These are phyloP conservation scores for Syritta pipiens DNA, from an alignment of 2,888 invertebrate species.

Conservation along the genomic window DNA sequence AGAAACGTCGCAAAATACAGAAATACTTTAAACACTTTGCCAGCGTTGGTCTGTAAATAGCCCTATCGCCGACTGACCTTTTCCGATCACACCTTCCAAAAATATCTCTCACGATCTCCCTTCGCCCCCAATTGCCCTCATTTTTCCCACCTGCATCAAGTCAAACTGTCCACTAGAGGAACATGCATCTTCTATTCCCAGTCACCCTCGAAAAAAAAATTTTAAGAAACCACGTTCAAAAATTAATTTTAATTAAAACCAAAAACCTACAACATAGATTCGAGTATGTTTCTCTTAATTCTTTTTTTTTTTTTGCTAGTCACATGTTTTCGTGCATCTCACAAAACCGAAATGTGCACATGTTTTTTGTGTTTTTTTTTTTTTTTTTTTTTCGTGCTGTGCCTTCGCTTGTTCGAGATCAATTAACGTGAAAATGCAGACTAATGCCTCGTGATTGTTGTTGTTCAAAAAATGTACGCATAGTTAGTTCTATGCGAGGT, in stretches of 20 bases:
- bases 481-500: constrained; percentile 49
- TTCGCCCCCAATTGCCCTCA: no score
- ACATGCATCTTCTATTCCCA: constrained; percentile 1
- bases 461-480: constrained; percentile 63
- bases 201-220: neutral
- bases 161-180: no score
- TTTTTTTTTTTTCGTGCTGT: neutral
- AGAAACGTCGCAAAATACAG: no score
- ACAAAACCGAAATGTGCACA: constrained; percentile 30
- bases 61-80: no score
- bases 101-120: no score
- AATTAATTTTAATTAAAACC: constrained; percentile 6
- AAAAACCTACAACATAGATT: neutral
- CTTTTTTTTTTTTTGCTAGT: neutral
- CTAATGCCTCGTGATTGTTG: constrained; percentile 60
- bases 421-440: constrained; percentile 65
- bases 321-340: neutral
- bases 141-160: no score
- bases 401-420: constrained; percentile 48
- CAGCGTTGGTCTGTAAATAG: no score
- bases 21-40: no score
- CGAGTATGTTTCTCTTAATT: neutral
- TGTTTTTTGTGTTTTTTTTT: no score
- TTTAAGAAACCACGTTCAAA: neutral
- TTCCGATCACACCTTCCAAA: no score